Base-by-base conservation (phyloP, 2,113 vertebrate genomes). In the Neodon shergylaensis region DNA sequence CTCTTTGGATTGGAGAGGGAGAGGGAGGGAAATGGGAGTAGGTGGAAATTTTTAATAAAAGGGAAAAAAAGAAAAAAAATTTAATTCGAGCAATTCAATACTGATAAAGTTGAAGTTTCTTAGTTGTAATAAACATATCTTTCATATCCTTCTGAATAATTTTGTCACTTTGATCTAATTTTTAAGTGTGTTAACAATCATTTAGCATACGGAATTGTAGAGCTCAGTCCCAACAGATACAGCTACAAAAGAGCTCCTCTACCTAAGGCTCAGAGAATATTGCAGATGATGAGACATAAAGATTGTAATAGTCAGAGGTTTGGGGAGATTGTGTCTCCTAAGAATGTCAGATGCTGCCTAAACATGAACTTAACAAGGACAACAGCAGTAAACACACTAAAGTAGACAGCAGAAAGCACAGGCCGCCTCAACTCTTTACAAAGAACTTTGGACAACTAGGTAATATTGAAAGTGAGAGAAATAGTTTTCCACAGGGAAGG, bases 41-140 rank as follows among this genome's bases (percentile, higher is more conserved):
- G 49, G 49, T 12, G 49, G 49, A 49, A 49, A 12, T 12, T 49
- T 49, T 49, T 49, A 49, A 49, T 12, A 49, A 49, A 49, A 49
- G 11, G 49, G 11, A 12, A 49, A 49, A 49, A 91, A 22, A 9
- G 49, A 49, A 49, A 49, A 49, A 91, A 22, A 9, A 0, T 52
- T 52, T 52, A 52, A 52, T 52, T 52, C 2, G 10, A 36, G 7
- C 28, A 2, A 19, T 24, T 95, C 3, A 86, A 28, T 76, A 93
- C 49, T 82, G 49, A 47, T 42, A 82, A 95, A 21, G 52, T 91
- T 95, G 66, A 70, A 12, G 78, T 93, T 89, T 68, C 28, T 96
- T 86, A 90, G 65, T 61, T 63, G 65, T 61, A 12, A 91, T 81
- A n/a, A 88, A 93, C 58, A 85, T 89, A 66, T 88, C 6, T 28